Base-by-base conservation (phyloP, 2,888 invertebrate genomes). In the Cerceris rybyensis region DNA sequence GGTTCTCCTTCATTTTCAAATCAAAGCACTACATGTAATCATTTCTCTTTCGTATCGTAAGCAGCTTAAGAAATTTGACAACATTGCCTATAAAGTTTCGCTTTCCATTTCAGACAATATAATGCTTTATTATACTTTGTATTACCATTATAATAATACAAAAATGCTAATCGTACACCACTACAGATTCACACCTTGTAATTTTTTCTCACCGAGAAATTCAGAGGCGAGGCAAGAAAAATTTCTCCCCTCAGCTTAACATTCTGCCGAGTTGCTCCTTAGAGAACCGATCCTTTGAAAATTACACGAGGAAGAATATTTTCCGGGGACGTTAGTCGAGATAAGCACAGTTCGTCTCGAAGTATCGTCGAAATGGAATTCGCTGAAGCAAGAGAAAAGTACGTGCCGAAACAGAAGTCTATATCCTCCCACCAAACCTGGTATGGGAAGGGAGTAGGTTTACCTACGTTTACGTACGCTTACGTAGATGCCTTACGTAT, bases 341-440 rank as follows among this genome's bases (percentile, higher is more conserved):
- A 69, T 50, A 65, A 69, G 67, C 55, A 54, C 13, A 49, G 28
- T n/a, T 54, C 69, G 43, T 39, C 63, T 84, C 75, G 63, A 81
- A 78, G 71, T 71, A 49, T 41, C 46, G 50, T 28, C 41, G 78
- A 76, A 63, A 74, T 74, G 64, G 75, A 75, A 75, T 73, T 64
- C 57, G 75, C 65, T 64, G 60, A 52, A 46, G 49, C 17, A 65
- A 77, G 69, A 74, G 67, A 71, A 76, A 70, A 72, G 69, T 61
- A 42, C 61, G 63, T 72, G 75, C 49, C 72, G 77, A 74, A 69
- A 83, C 73, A 85, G 73, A 81, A 80, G 71, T 75, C 70, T 75
- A 78, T 82, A 64, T 73, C 69, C 64, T 14, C 64, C 59, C 60
- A 64, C 68, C 71, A 77, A 70, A 52, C 60, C 74, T 61, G 70